Evolutionary conservation across 2,797 vertebrate species (phyloP), one percentile per base, ranked within the genome.

Genomic region (Cygnus olor): DNA sequence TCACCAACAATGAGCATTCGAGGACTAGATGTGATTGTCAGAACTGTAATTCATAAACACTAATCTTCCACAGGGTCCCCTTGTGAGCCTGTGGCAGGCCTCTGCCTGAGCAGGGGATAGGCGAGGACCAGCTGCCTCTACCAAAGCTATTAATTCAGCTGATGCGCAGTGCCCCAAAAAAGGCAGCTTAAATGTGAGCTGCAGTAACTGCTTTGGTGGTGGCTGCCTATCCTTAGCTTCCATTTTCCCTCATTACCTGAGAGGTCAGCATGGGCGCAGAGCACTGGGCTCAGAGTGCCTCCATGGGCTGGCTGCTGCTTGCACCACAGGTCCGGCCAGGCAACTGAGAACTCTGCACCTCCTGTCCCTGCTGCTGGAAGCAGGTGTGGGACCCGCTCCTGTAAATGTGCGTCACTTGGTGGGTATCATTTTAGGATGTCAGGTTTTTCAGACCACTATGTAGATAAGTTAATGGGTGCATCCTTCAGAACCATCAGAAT

Each of bases 231-330:
- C 18, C 30, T 14, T 45, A 49, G 54, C 36, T 72, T 45, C 45
- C 1, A 0, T 42, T 68, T 72, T 40, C 25, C 51, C 11, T 49
- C 7, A 3, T 21, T 45, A 1, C 61, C 30, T 10, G 17, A 73
- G 16, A 6, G 32, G 9, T 64, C 12, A 54, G 69, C 1, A 6
- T 21, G 40, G 4, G 5, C n/a, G 14, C 7, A 11, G 0, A 8
- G 47, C 24, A 21, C 47, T 45, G 66, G 7, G 7, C 30, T 45
- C 1, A 4, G 14, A 19, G 34, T 18, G 28, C 19, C 3, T 7
- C 30, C 0, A 0, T 3, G 24, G 22, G 13, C 5, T 14, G 25
- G 54, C 30, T 22, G n/a, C 7, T 44, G 44, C 44, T 17, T 17
- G 44, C 44, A 44, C 16, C 7, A 16, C 44, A 44, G 44, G 44